Base-by-base conservation (phyloP, 2,888 invertebrate species). In the Trissoscelio sp. region DNA sequence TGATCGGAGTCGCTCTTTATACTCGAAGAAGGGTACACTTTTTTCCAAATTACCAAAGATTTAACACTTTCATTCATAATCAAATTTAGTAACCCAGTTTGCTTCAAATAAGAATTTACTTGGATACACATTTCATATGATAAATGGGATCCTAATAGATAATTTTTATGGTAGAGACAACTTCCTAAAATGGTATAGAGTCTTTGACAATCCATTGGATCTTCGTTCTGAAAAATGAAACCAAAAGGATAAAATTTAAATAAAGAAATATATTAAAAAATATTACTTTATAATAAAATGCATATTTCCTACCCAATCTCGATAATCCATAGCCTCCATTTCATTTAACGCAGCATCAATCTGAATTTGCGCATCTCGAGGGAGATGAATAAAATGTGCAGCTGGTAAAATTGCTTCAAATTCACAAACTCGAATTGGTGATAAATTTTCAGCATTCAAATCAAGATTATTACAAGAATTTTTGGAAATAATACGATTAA, bases 251-350 rank as follows among this genome's bases (percentile, higher is more conserved):
- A 34, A 34, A 34, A 34, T 4, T 34, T 9, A 34, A 34, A 34
- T 34, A 4, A 34, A 34, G 24, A 24, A 24, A 24, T 24, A 24
- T 24, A n/a, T 24, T 24, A 24, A 4, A 24, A 24, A 24, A 24
- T n/a, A n/a, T n/a, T n/a, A n/a, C n/a, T n/a, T n/a, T n/a, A n/a
- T n/a, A n/a, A n/a, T n/a, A n/a, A n/a, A n/a, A n/a, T n/a, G n/a
- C n/a, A n/a, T n/a, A n/a, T n/a, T n/a, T n/a, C n/a, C n/a, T 91
- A 95, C 96, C 96, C 96, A 96, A 92, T 97, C 97, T 86, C 96
- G 94, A 91, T 97, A 97, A 92, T 98, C 97, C 92, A 96, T 96
- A 11, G 97, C 96, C 92, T 97, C 97, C 91, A 97, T 93, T 92
- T 97, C 97, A 86, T 95, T 96, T 48, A 98, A 92, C 28, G 97